Conservation (phyloP, 2,113 vertebrate species). For the Tenrec ecaudatus region DNA sequence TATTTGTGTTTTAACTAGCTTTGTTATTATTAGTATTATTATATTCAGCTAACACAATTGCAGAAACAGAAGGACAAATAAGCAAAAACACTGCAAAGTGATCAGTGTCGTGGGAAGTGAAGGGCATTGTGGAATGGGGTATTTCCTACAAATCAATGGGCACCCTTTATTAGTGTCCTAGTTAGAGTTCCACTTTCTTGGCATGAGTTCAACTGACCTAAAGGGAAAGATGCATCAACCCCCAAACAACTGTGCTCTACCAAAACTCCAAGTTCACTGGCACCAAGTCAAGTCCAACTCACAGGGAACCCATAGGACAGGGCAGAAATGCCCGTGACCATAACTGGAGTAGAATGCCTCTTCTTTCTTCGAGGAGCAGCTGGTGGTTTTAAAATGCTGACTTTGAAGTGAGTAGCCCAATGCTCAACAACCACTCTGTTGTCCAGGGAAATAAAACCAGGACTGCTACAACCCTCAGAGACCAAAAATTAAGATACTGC, state of each 20-base stretch:
- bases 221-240: background rate
- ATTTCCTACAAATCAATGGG: background rate
- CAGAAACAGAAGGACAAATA: background rate
- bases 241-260: background rate
- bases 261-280: background rate
- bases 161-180: background rate
- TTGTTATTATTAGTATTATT: background rate
- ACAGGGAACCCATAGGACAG: no score
- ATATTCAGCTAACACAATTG: background rate
- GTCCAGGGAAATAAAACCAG: background rate
- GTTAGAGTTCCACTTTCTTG: background rate
- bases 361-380: no score
- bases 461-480: constrained; percentile 30
- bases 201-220: background rate
- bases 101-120: background rate
- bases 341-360: no score
- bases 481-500: background rate
- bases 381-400: no score
- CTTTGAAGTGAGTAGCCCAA: no score
- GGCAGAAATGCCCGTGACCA: no score
- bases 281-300: no score
- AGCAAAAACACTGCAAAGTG: no score
- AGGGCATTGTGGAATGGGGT: background rate
- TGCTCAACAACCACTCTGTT: no score
- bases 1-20: background rate